Base-by-base conservation (phyloP, 2,113 vertebrate genomes). In the Elgaria multicarinata region DNA sequence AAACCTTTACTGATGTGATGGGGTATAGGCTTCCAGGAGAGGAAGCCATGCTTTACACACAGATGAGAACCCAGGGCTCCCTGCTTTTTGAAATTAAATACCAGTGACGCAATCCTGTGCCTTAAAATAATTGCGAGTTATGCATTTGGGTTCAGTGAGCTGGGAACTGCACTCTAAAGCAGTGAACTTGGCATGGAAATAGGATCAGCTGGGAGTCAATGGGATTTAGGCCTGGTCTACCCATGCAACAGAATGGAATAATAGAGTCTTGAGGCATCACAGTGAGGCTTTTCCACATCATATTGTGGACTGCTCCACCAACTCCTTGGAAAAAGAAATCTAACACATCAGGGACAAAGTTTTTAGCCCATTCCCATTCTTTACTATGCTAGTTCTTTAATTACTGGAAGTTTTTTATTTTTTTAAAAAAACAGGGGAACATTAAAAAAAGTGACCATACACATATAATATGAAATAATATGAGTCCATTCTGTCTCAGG, bases 81-180 rank as follows among this genome's bases (percentile, higher is more conserved):
- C 6, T 64, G n/a, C 24, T 82, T 64, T 26, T 64, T 24, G 16
- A 62, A 77, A 28, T 3, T 39, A 72, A 31, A 55, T 53, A 44
- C 58, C 62, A n/a, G 26, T 44, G 6, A 33, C 7, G 14, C 6
- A 36, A 53, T 12, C 36, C 55, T 53, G 36, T 53, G 39, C n/a
- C 58, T 72, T 88, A 88, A 87, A 80, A 71, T 62, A 71, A 83
- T 26, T 36, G 33, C 22, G 74, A 69, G 66, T 50, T 87, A 18
- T 88, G 66, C 78, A n/a, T 5, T 74, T 53, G n/a, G 74, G 10
- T 39, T 36, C 31, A 53, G 1, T 83, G 50, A 76, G 18, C 3
- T 31, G 39, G 13, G 53, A 31, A 20, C 26, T 46, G 24, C 8
- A 81, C 8, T 18, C 64, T 18, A n/a, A 33, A 26, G 39, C 71